Percentiles rank a stretch among this genome's conserved stretches.
These are phyloP conservation scores for Acheta domesticus DNA, from an alignment of 2,888 invertebrate species.

Conservation along the genomic window DNA sequence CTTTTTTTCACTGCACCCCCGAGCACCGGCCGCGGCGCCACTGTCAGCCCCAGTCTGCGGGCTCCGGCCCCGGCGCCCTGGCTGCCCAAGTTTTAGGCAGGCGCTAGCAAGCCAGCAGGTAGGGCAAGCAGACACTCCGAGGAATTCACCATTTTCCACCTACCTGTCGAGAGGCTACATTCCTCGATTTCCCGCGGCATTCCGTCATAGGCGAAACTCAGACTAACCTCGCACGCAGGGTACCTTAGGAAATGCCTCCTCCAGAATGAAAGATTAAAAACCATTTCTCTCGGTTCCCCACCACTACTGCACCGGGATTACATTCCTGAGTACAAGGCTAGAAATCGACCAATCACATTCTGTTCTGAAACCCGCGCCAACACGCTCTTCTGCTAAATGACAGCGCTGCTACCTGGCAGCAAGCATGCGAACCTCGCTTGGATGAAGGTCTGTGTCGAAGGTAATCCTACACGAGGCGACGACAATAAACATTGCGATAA, in stretches of 20 bases:
- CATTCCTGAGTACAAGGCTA: conserved; percentile 27
- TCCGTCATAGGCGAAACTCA: not conserved
- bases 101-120: too few species aligned
- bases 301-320: conserved; percentile 10
- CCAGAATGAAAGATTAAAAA: conserved; percentile 18
- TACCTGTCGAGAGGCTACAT: conserved; percentile 7
- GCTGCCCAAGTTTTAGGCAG: too few species aligned
- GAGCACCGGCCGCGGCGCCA: too few species aligned
- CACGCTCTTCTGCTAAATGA: conserved; percentile 31
- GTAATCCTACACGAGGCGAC: conserved; percentile 25
- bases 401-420: conserved; percentile 28
- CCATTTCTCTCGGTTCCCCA: conserved; percentile 18
- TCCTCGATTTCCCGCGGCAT: not conserved
- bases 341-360: conserved; percentile 30
- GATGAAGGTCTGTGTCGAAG: conserved; percentile 27
- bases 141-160: not conserved
- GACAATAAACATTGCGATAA: not conserved
- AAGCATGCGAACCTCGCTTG: conserved; percentile 26
- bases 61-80: too few species aligned
- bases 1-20: too few species aligned
- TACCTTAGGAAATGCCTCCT: not conserved
- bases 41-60: too few species aligned
- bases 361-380: conserved; percentile 30
- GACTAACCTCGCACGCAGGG: not conserved
- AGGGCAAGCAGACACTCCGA: not conserved